Evolutionary conservation across 2,797 vertebrate genomes (phyloP), one percentile per base, ranked within the genome.

Genomic region (Pipistrellus nathusii): DNA sequence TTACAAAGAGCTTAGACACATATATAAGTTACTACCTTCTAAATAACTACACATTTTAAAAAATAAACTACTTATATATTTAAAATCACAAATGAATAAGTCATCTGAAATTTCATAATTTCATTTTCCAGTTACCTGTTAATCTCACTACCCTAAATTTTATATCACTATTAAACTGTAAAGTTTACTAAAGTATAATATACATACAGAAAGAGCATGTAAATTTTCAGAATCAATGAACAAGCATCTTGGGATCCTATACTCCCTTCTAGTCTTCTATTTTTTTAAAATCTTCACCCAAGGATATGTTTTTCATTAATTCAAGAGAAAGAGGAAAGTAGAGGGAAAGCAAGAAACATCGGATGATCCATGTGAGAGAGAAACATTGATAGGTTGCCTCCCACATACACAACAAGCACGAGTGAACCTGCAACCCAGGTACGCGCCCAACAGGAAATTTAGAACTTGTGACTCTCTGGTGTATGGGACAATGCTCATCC

Each of bases 41-140:
- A 93, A 92, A 53, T 76, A 95, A 89, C 17, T 51, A 85, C 13
- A 85, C 13, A 76, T 71, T 76, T 69, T 20, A 2, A 48, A 51
- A 46, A 78, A 38, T n/a, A 68, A 88, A 64, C 64, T 88, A 73
- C 53, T 90, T 73, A 81, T 11, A 7, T 66, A 85, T 18, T 85
- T 88, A 89, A 85, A 93, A 64, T 85, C 57, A 85, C 30, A 77
- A 82, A 44, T 55, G 35, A 90, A 81, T 30, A 68, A 89, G 51
- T 85, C 21, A 88, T 30, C 46, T 87, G 21, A 59, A 91, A 82
- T 62, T 44, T 81, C 68, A 2, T 2, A 13, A 81, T 82, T 86
- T 90, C 57, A 75, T 81, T 85, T 51, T n/a, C 55, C 20, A 84
- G 48, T 68, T 35, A 76, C 38, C 57, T 69, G 32, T 73, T 82